Percentiles rank a stretch among this genome's conserved stretches.
These are phyloP conservation scores for Thunnus maccoyii DNA, from an alignment of 2,113 vertebrate genomes.

Conservation along the genomic window DNA sequence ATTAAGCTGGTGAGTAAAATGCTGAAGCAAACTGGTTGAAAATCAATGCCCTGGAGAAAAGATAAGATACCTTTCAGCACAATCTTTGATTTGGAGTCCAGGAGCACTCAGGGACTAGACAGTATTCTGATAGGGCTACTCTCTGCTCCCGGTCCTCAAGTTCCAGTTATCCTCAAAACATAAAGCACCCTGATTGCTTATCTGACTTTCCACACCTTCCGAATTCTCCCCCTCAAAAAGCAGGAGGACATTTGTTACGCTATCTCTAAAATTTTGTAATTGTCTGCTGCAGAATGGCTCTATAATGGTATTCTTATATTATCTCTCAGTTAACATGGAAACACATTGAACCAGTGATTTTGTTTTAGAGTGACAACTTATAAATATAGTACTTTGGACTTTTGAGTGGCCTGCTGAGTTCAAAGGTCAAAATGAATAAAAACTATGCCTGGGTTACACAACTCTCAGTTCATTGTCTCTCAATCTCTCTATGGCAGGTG, in stretches of 20 bases:
- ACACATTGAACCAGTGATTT: background rate
- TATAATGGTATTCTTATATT: background rate
- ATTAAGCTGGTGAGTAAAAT: constrained; percentile 20
- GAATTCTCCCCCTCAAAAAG: constrained; percentile 28
- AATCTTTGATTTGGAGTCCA: constrained; percentile 21
- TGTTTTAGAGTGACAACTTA: background rate
- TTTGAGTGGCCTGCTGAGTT: constrained; percentile 1
- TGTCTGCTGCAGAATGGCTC: background rate
- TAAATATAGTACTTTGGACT: background rate
- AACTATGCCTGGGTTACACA: constrained; percentile 7
- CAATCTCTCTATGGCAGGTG: constrained; percentile 57
- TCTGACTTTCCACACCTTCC: constrained; percentile 56
- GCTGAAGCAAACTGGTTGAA: constrained; percentile 22
- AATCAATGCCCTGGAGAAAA: constrained; percentile 14
- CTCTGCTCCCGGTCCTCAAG: constrained; percentile 5
- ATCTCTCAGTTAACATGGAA: background rate
- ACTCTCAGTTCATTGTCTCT: constrained; percentile 42
- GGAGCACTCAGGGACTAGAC: constrained; percentile 24
- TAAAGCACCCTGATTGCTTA: constrained; percentile 61
- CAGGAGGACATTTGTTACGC: constrained; percentile 2
- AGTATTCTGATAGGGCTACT: constrained; percentile 69
- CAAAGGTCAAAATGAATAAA: constrained; percentile 32
- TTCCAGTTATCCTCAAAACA: constrained; percentile 43
- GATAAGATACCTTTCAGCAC: constrained; percentile 7
- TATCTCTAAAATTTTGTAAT: background rate